Evolutionary conservation across 2,797 vertebrate species (phyloP), one percentile per base, ranked within the genome.

Genomic region (Carduelis carduelis): DNA sequence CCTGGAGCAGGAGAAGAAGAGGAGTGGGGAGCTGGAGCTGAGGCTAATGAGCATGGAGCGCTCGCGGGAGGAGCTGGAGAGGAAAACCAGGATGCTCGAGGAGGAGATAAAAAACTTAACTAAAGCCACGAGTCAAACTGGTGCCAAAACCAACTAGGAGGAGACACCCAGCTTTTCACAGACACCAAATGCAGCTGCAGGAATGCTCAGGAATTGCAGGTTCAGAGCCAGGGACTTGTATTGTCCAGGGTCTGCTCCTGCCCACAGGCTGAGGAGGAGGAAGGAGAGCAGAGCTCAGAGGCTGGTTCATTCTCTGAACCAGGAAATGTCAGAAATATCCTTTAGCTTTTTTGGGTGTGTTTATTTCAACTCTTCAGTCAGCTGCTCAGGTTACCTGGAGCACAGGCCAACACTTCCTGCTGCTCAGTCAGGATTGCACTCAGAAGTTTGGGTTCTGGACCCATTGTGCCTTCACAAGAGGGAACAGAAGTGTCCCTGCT

Each of bases 1-100:
- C 23, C 69, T 99, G 55, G 98, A 99, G 84, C 97, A 95, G 34
- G 98, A 99, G 93, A 98, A 95, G 92, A 97, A 97, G 87, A 98
- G 81, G 34, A 97, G 94, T 30, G 97, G 96, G 2, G 97, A 98
- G n/a, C 96, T 99, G 95, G 98, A 99, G 96, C 97, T 98, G 91
- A 98, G 97, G 68, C 77, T 99, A 64, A 96, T 89, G 55, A 98
- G 98, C 0, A 32, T 97, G 0, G 98, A 99, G 69, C 69, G 95
- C 76, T 98, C 95, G 60, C 94, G 96, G 59, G 98, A 98, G 5
- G 98, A 99, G 44, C 96, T 98, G 52, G 98, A 98, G 96, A 98
- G 28, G 96, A 98, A 98, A 69, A 99, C 98, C 83, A 95, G 97
- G 55, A 95, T 95, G 86, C 98, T 99, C n/a, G 98, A 99, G 93